These are phyloP conservation scores for Helostoma temminkii DNA, from an alignment of 2,797 vertebrate species.

Conservation along the genomic window DNA sequence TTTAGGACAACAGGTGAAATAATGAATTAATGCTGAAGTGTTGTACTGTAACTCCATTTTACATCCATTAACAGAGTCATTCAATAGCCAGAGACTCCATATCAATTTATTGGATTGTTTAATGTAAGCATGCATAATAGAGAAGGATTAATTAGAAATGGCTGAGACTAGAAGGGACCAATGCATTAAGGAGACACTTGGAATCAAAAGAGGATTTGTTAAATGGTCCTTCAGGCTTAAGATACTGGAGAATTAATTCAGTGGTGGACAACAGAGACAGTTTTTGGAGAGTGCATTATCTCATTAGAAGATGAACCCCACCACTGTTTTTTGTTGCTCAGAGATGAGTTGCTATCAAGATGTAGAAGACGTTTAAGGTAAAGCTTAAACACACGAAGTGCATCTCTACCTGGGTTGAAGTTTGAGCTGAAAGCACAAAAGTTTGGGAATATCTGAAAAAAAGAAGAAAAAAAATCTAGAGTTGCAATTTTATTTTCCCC, in stretches of 20 bases:
- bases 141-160: conserved; percentile 86
- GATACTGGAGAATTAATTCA: conserved; percentile 81
- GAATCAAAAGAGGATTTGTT: conserved; percentile 83
- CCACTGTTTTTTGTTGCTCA: conserved; percentile 29
- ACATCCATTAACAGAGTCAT: conserved; percentile 83
- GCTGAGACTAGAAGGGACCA: conserved; percentile 72
- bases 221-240: conserved; percentile 81
- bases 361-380: conserved; percentile 13
- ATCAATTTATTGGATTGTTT: conserved; percentile 87
- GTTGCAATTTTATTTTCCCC: conserved; percentile 9
- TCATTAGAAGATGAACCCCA: conserved; percentile 62
- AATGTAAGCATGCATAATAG: conserved; percentile 87
- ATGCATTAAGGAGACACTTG: conserved; percentile 82
- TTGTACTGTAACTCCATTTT: conserved; percentile 80
- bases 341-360: conserved; percentile 15
- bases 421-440: not conserved
- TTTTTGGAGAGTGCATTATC: conserved; percentile 71
- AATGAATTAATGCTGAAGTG: conserved; percentile 72
- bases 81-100: conserved; percentile 80
- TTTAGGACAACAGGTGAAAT: conserved; percentile 64
- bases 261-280: conserved; percentile 55
- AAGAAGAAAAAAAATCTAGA: not conserved
- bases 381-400: conserved; percentile 4
- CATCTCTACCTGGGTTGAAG: not conserved
- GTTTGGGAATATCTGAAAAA: conserved; percentile 2